Base-by-base conservation (phyloP, 2,888 invertebrate species). In the Podotricha telesiphe region DNA sequence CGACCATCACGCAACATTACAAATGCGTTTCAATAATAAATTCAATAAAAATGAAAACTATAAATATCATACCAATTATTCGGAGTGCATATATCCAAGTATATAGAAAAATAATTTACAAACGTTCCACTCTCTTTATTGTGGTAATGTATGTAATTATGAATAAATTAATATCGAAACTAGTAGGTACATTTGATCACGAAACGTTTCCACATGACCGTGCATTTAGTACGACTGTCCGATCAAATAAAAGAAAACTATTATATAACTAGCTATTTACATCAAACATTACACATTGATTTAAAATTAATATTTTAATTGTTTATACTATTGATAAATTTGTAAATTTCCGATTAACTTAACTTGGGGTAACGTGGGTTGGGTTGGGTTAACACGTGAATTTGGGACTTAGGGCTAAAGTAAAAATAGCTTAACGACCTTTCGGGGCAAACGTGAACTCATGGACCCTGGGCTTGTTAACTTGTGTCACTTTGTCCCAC, bases 121-220 rank as follows among this genome's bases (percentile, higher is more conserved):
- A 22, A n/a, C 45, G 42, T 59, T 59, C 45, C 58, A 50, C 65
- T 48, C 48, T 58, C 15, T 1, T 65, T 58, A 22, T 37, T 45
- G 4, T 45, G 55, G 17, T 55, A 55, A 55, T 55, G 10, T 55
- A n/a, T n/a, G n/a, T n/a, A n/a, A n/a, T n/a, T n/a, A 37, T 37
- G 59, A 59, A 59, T 59, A 45, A 51, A 53, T 63, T 63, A 40
- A 40, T 42, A 19, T 17, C 15, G n/a, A 51, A 61, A 55, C 45
- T n/a, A 15, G 17, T 42, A 3, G 13, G 4, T 13, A 67, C 47
- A 22, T 8, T 55, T 34, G 51, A 6, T 19, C 48, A 42, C 40
- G 42, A 61, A 28, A 62, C 67, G 61, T 67, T 47, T 37, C 34
- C 47, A 45, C 45, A 20, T 37, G 53, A 47, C 47, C 37, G 62